These are phyloP conservation scores for Ariopsis seemanni DNA, from an alignment of 2,113 vertebrate species.

Conservation along the genomic window DNA sequence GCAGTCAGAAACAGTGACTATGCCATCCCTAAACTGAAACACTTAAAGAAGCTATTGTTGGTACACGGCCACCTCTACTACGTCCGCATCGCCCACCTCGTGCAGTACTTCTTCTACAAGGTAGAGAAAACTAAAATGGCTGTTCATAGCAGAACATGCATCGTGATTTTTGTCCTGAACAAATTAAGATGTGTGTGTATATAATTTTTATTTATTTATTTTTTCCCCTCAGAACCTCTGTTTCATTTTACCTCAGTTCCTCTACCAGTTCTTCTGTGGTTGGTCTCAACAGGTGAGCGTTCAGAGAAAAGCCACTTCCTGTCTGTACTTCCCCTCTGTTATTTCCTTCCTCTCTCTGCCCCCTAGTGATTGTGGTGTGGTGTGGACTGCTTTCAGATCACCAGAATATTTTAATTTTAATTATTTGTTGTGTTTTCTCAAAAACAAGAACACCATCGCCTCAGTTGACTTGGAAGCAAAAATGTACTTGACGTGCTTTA, in stretches of 20 bases:
- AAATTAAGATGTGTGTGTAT: background rate
- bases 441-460: background rate
- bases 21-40: slow-evolving; percentile 94
- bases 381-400: background rate
- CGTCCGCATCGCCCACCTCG: slow-evolving; percentile 95
- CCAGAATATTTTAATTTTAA: background rate
- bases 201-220: slow-evolving; percentile 34
- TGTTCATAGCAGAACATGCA: background rate
- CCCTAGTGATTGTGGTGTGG: slow-evolving; percentile 54
- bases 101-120: slow-evolving; percentile 99
- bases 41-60: slow-evolving; percentile 90
- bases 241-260: slow-evolving; percentile 99
- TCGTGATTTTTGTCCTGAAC: background rate
- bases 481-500: too few relatives aligned
- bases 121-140: slow-evolving; percentile 64
- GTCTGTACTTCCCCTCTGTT: slow-evolving; percentile 31
- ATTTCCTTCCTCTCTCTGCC: slow-evolving; percentile 52
- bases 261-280: slow-evolving; percentile 99
- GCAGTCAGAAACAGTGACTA: slow-evolving; percentile 97
- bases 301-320: background rate
- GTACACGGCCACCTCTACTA: slow-evolving; percentile 98
- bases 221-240: slow-evolving; percentile 87
- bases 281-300: slow-evolving; percentile 95
- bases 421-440: background rate
- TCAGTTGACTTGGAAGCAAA: background rate